A percentile compares a stretch with the other conserved stretches of the same genome.
These are phyloP conservation scores for Hypotaenidia okinawae DNA, from an alignment of 2,797 vertebrate genomes.

Conservation along the genomic window DNA sequence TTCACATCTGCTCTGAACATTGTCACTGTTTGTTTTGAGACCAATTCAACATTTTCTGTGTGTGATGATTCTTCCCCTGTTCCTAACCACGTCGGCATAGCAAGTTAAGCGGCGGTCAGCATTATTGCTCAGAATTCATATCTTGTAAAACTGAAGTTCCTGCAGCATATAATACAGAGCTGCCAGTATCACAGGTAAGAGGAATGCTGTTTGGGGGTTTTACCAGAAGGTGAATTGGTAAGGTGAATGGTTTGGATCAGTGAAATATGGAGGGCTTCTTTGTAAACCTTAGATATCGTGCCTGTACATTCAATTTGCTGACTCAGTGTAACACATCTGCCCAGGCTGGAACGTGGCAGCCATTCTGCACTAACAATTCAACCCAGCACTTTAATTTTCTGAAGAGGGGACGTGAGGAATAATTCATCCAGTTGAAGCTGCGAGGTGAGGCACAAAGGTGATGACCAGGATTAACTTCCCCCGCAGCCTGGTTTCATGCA, in stretches of 20 bases:
- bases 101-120: not conserved
- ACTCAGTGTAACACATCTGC: constrained; percentile 8
- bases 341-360: constrained; percentile 13
- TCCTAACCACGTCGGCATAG: not conserved
- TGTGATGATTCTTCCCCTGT: not conserved
- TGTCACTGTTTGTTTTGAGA: not conserved
- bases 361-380: not conserved
- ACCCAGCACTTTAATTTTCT: not conserved
- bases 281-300: not conserved
- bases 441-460: constrained; percentile 35
- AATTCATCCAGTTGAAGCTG: not conserved
- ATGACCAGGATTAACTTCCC: constrained; percentile 34
- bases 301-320: constrained; percentile 20
- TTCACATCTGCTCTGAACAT: not conserved
- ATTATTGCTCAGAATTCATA: not conserved
- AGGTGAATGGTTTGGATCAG: not conserved
- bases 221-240: not conserved
- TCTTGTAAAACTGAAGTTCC: not conserved
- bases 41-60: not conserved
- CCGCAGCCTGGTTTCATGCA: not conserved
- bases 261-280: not conserved
- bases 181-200: not conserved
- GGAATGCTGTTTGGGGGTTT: not conserved
- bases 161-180: not conserved
- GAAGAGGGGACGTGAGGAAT: constrained; percentile 3